A percentile compares a stretch with the other conserved stretches of the same genome.
These are phyloP conservation scores for Raja brachyura DNA, from an alignment of 2,113 vertebrate species.

Conservation along the genomic window DNA sequence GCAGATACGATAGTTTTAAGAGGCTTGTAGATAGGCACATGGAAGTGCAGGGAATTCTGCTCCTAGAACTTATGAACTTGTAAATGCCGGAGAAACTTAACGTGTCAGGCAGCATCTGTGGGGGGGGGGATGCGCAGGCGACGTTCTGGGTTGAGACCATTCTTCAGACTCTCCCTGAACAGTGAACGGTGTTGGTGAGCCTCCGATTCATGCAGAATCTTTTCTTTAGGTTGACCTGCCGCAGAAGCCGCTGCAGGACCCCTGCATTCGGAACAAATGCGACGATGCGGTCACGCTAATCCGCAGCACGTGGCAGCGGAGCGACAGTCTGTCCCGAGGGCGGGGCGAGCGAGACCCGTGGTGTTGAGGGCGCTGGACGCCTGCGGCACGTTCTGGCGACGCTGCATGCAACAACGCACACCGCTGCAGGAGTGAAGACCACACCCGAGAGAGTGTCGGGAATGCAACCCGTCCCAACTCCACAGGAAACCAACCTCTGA, in stretches of 20 bases:
- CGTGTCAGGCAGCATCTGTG: too few relatives aligned
- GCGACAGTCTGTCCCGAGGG: slow-evolving; percentile 86
- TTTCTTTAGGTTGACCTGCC: slow-evolving; percentile 58
- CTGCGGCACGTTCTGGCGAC: background rate
- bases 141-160: too few relatives aligned
- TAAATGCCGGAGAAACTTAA: too few relatives aligned
- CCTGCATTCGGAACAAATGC: slow-evolving; percentile 64
- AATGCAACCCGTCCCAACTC: background rate
- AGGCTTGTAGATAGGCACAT: too few relatives aligned
- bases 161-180: too few relatives aligned
- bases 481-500: background rate
- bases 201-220: background rate
- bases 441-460: background rate
- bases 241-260: slow-evolving; percentile 53
- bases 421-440: background rate
- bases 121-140: too few relatives aligned
- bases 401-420: background rate
- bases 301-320: slow-evolving; percentile 83
- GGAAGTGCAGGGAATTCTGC: too few relatives aligned
- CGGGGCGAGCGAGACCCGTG: slow-evolving; percentile 85
- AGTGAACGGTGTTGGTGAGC: background rate
- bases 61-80: too few relatives aligned
- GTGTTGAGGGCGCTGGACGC: slow-evolving; percentile 56
- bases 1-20: too few relatives aligned
- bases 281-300: slow-evolving; percentile 81